Percentiles rank a stretch among this genome's conserved stretches.
Conservation (phyloP, 2,113 vertebrate genomes). For the Micronycteris hirsuta region DNA sequence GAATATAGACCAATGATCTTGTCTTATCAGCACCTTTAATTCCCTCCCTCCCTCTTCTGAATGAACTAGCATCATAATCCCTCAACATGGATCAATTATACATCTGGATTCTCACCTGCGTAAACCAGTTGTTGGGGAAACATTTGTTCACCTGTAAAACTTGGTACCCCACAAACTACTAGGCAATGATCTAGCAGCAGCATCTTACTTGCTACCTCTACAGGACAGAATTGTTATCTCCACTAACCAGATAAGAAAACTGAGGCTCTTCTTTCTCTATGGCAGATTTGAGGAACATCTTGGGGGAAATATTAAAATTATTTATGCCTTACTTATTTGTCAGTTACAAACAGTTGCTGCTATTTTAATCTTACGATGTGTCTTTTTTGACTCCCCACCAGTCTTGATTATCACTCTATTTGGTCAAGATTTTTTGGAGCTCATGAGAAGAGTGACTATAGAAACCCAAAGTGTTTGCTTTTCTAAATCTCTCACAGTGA, state of each 20-base stretch:
- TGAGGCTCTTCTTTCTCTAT: background rate
- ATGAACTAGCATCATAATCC: background rate
- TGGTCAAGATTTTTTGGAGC: background rate
- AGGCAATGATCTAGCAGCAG: background rate
- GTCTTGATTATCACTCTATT: background rate
- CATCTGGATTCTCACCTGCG: background rate
- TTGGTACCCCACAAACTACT: background rate
- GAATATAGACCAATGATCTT: background rate
- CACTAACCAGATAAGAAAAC: background rate
- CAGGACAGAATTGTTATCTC: background rate
- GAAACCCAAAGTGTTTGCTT: slow-evolving; percentile 7
- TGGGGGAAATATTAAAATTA: background rate
- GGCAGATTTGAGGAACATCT: background rate
- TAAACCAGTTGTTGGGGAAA: background rate
- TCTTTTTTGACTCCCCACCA: background rate
- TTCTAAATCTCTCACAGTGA: background rate
- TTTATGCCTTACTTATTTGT: background rate
- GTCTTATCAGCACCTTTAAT: background rate
- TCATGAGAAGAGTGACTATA: background rate
- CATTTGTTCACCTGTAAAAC: background rate
- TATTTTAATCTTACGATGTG: background rate
- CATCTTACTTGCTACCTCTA: background rate
- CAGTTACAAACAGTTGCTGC: background rate
- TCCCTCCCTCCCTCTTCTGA: background rate
- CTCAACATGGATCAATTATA: background rate